Conservation (phyloP, 2,888 invertebrate species). For the Cryptophagus acutangulus region DNA sequence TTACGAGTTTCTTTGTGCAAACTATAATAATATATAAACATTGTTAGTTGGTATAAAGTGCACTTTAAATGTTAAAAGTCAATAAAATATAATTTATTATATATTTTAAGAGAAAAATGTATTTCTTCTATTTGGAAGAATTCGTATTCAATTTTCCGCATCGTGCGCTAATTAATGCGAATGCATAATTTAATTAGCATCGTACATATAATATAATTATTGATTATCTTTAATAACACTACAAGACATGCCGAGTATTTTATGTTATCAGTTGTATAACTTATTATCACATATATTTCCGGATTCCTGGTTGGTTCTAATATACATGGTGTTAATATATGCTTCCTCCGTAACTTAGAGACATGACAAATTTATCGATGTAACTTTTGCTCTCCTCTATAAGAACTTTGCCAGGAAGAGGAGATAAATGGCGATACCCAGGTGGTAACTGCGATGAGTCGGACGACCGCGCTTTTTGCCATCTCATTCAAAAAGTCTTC, state of each 20-base stretch:
- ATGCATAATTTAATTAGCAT: no score
- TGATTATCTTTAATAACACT: not conserved
- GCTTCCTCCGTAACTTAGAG: slow-evolving; percentile 32
- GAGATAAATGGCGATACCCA: slow-evolving; percentile 35
- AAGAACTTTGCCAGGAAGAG: slow-evolving; percentile 27
- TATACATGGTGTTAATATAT: slow-evolving; percentile 31
- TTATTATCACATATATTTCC: slow-evolving; percentile 22
- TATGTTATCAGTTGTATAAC: not conserved
- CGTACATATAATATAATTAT: not conserved
- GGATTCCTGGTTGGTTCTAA: slow-evolving; percentile 27
- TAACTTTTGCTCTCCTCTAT: slow-evolving; percentile 16
- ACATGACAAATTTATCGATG: slow-evolving; percentile 36
- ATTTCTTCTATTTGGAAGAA: no score
- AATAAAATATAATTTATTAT: no score
- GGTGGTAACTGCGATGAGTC: slow-evolving; percentile 34
- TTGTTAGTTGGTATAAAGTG: no score
- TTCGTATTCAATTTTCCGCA: no score
- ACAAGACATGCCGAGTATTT: not conserved
- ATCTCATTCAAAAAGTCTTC: slow-evolving; percentile 4
- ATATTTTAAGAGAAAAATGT: no score
- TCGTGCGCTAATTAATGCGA: no score
- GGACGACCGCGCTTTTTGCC: slow-evolving; percentile 8
- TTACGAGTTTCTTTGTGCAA: no score
- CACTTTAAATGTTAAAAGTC: no score
- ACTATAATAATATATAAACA: no score